Evolutionary conservation across 2,888 invertebrate genomes (phyloP).

Genomic region (Ornithoptera alexandrae): DNA sequence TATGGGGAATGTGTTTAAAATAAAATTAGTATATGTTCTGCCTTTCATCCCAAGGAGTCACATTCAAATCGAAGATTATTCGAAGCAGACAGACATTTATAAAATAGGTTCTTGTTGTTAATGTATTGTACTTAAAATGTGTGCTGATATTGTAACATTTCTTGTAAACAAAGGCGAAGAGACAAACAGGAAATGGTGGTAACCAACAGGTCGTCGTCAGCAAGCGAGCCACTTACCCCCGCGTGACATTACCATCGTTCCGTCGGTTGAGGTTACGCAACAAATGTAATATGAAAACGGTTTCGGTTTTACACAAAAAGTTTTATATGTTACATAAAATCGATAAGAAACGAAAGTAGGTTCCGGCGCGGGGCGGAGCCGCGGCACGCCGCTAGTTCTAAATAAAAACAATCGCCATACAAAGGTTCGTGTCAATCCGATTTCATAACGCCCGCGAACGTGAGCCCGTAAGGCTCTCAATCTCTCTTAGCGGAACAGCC

Average conservation of each 20-base stretch:
- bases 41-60: too few species aligned
- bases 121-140: too few species aligned
- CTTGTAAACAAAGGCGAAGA: too few species aligned
- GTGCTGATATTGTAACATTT: too few species aligned
- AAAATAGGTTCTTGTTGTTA: not conserved
- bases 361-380: conserved; percentile 8
- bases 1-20: too few species aligned
- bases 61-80: too few species aligned
- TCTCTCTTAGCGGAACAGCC: conserved; percentile 67
- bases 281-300: not conserved
- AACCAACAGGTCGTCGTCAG: too few species aligned
- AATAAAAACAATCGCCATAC: conserved; percentile 45
- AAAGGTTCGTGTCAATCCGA: conserved; percentile 66
- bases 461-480: conserved; percentile 72
- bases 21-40: too few species aligned
- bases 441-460: conserved; percentile 70
- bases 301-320: conserved; percentile 4
- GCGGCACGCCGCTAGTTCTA: conserved; percentile 33
- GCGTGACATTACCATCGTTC: too few species aligned
- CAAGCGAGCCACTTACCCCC: too few species aligned
- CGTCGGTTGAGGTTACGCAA: too few species aligned
- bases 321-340: conserved; percentile 20
- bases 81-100: not conserved
- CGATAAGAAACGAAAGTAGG: conserved; percentile 28
- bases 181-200: too few species aligned